Evolutionary conservation across 92 coral and sea anemone genomes (phyloP).

Genomic region (Bergia sp.): DNA sequence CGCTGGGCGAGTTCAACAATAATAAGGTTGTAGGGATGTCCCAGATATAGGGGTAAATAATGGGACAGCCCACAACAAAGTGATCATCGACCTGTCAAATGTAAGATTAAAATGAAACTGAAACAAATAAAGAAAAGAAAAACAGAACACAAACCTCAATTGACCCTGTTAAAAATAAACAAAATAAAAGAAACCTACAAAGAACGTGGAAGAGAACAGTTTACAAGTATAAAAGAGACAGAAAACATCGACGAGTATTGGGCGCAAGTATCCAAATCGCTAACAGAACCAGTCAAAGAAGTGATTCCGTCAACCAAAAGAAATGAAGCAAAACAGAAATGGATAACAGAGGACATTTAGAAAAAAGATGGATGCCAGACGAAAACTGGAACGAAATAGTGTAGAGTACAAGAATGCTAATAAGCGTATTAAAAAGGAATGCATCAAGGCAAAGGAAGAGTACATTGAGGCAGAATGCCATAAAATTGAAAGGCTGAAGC

Average conservation of each 20-base stretch:
- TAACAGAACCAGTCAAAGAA: not conserved
- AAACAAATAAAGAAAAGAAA: too few relatives aligned
- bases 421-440: too few relatives aligned
- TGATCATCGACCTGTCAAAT: too few relatives aligned
- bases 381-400: too few relatives aligned
- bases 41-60: not conserved
- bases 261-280: not conserved
- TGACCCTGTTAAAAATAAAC: too few relatives aligned
- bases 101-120: too few relatives aligned
- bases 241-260: not conserved
- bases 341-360: not conserved
- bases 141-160: too few relatives aligned
- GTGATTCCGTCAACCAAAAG: not conserved
- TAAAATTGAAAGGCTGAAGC: too few relatives aligned
- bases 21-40: not conserved
- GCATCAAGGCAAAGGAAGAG: too few relatives aligned
- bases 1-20: not conserved
- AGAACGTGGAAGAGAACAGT: not conserved
- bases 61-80: slow-evolving; percentile 4
- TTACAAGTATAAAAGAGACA: not conserved
- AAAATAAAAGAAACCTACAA: not conserved
- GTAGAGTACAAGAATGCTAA: too few relatives aligned
- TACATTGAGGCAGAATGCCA: too few relatives aligned
- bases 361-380: too few relatives aligned
- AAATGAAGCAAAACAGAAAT: not conserved